These are phyloP conservation scores for Oryzaephilus surinamensis DNA, from an alignment of 1,140 invertebrate species.

Conservation along the genomic window DNA sequence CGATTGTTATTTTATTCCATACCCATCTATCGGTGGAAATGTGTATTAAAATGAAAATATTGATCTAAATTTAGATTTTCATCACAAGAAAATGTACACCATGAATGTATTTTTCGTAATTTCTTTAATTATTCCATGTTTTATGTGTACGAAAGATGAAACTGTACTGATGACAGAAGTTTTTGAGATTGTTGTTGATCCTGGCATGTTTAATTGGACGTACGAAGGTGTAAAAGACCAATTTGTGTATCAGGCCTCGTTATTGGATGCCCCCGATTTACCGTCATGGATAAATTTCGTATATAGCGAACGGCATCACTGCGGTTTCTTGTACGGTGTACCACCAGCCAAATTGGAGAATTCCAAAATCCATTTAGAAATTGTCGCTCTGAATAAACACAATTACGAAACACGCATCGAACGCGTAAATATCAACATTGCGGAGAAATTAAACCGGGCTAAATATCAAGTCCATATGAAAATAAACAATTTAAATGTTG, in stretches of 20 bases:
- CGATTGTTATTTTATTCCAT: too few species aligned
- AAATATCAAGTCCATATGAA: slow-evolving; percentile 74
- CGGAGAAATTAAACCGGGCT: slow-evolving; percentile 53
- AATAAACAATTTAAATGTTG: slow-evolving; percentile 79
- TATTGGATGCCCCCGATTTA: slow-evolving; percentile 64
- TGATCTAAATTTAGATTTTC: too few species aligned
- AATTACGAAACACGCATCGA: slow-evolving; percentile 65
- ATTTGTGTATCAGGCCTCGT: slow-evolving; percentile 54
- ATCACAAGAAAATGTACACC: too few species aligned
- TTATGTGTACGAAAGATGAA: slow-evolving; percentile 12
- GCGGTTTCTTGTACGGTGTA: slow-evolving; percentile 70
- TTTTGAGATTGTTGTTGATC: slow-evolving; percentile 51
- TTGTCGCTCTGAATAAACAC: slow-evolving; percentile 63
- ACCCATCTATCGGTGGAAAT: too few species aligned
- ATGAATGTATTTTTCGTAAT: too few species aligned
- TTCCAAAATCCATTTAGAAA: slow-evolving; percentile 52
- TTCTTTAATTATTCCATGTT: slow-evolving; percentile 1
- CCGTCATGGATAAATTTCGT: slow-evolving; percentile 74
- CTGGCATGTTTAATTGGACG: slow-evolving; percentile 56
- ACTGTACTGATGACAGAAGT: slow-evolving; percentile 50
- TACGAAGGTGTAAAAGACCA: slow-evolving; percentile 51
- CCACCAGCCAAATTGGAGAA: slow-evolving; percentile 47
- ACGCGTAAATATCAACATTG: slow-evolving; percentile 50
- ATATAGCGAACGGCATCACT: slow-evolving; percentile 60
- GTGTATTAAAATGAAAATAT: too few species aligned